These are phyloP conservation scores for Pharmacophagus antenor DNA, from an alignment of 2,888 invertebrate species.

Conservation along the genomic window DNA sequence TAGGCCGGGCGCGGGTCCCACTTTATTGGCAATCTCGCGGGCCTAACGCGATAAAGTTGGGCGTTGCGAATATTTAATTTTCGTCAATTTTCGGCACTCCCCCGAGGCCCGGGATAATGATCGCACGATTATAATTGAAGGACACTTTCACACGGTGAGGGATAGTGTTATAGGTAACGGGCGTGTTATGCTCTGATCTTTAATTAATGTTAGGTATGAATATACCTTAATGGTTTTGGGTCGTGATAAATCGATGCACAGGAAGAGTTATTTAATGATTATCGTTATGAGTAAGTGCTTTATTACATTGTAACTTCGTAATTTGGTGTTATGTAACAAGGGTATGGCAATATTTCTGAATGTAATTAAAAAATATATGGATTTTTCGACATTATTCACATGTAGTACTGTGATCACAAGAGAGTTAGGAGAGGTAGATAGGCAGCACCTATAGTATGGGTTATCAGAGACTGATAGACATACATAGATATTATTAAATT, in stretches of 20 bases:
- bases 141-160: conserved; percentile 38
- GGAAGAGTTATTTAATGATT: not conserved
- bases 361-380: too few species aligned
- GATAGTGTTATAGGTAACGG: conserved; percentile 13
- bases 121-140: conserved; percentile 26
- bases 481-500: too few species aligned
- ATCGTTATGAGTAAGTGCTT: not conserved
- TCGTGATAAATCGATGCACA: conserved; percentile 11
- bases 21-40: conserved; percentile 74
- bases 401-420: too few species aligned
- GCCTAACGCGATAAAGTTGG: conserved; percentile 75
- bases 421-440: too few species aligned
- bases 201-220: conserved; percentile 20
- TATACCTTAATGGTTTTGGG: conserved; percentile 13
- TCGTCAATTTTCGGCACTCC: conserved; percentile 41
- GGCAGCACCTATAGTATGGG: too few species aligned
- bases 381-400: too few species aligned
- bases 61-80: conserved; percentile 70
- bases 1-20: conserved; percentile 37
- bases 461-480: too few species aligned
- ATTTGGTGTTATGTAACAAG: too few species aligned
- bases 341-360: too few species aligned
- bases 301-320: too few species aligned
- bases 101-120: conserved; percentile 29
- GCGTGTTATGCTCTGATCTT: conserved; percentile 9